Base-by-base conservation (phyloP, 2,113 vertebrate species). In the Calonectris borealis region DNA sequence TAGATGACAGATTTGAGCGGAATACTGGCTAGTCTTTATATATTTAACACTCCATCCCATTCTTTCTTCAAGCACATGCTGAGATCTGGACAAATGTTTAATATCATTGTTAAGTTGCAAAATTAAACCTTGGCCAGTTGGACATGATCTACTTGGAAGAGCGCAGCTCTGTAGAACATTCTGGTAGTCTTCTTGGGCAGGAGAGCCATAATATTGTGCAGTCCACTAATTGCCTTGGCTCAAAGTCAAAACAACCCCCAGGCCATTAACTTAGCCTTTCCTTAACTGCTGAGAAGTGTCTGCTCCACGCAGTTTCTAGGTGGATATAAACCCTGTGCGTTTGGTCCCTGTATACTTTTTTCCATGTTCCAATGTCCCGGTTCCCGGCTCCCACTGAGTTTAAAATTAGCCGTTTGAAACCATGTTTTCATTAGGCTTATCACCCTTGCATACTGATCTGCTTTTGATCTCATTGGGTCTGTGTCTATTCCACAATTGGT, bases 341-440 rank as follows among this genome's bases (percentile, higher is more conserved):
- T 79, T 66, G 36, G 8, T 76, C 24, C 65, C 71, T 1, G 0
- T 81, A 70, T 71, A 72, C 54, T 85, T 94, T 93, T 79, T 83
- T 58, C 80, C 65, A 38, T 73, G 82, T 93, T 91, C 51, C 19
- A 12, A 95, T 90, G 58, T 86, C 86, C 73, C 22, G 1, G 31
- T 66, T 90, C 36, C 36, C 36, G 75, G 40, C 88, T 96, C 52
- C 68, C 22, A 84, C 72, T 16, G 48, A 62, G 89, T 97, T 94
- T 92, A 82, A 94, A 97, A 95, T 94, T 90, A 61, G 68, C 48
- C 83, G 94, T 83, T 83, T 88, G 86, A 95, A 96, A 78, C 88
- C 58, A 19, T 75, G 88, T 90, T 97, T 95, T 90, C 77, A 61
- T 94, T 97, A 96, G 71, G 77, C 88, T 96, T 95, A 92, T 96